Conservation (phyloP, 2,888 invertebrate species). For the Cerastoderma edule region DNA sequence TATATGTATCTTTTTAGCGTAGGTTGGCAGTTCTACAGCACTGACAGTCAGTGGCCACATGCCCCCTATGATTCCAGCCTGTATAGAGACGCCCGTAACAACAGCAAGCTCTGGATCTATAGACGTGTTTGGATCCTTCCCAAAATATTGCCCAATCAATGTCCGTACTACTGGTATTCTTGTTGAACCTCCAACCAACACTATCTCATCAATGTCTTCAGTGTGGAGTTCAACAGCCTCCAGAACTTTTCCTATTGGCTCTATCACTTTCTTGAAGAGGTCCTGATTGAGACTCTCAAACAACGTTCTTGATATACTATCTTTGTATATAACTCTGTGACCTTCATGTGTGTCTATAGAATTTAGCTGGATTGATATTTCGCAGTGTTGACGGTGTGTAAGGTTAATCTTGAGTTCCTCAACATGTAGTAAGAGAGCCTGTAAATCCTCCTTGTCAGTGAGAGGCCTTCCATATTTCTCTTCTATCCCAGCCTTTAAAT, state of each 20-base stretch:
- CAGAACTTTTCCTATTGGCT: conserved; percentile 84
- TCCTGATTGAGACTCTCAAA: conserved; percentile 85
- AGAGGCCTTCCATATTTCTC: conserved; percentile 74
- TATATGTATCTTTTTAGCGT: conserved; percentile 80
- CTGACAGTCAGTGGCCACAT: conserved; percentile 85
- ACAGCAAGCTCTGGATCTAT: conserved; percentile 85
- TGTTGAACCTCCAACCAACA: conserved; percentile 85
- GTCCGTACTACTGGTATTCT: conserved; percentile 84
- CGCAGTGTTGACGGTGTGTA: conserved; percentile 72
- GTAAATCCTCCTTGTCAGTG: conserved; percentile 83
- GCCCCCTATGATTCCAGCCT: conserved; percentile 85
- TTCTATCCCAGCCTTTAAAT: conserved; percentile 77
- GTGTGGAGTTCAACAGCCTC: conserved; percentile 79
- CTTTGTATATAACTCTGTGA: conserved; percentile 63
- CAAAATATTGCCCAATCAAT: conserved; percentile 84
- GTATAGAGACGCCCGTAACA: conserved; percentile 85
- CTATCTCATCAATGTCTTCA: conserved; percentile 85
- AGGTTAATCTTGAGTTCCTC: conserved; percentile 84
- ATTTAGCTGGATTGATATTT: conserved; percentile 78
- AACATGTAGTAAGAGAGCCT: conserved; percentile 83
- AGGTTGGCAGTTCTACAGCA: conserved; percentile 82
- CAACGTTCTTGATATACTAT: conserved; percentile 80
- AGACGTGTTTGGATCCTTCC: conserved; percentile 78
- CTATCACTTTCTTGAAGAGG: conserved; percentile 84
- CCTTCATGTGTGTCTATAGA: conserved; percentile 69